Percentiles rank a stretch among this genome's conserved stretches.
Evolutionary conservation across 2,113 vertebrate species (phyloP).

Genomic region (Anarhynchus alexandrinus): DNA sequence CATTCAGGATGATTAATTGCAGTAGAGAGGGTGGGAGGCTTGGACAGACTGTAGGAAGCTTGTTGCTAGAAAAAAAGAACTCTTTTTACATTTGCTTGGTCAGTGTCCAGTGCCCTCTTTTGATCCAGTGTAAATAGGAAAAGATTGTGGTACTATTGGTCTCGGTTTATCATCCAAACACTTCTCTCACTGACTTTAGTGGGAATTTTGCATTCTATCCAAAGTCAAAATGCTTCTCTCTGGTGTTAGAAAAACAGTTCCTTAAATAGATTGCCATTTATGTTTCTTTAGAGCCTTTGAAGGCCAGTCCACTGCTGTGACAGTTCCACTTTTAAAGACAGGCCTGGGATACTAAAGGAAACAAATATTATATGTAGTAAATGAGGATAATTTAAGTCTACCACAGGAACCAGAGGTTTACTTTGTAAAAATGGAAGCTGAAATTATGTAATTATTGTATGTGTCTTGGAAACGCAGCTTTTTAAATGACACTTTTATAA

Average conservation of each 20-base stretch:
- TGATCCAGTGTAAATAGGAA: constrained; percentile 55
- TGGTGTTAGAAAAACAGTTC: constrained; percentile 2
- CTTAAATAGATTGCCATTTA: constrained; percentile 1
- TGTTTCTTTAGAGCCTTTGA: neutral
- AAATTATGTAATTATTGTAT: neutral
- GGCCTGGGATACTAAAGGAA: neutral
- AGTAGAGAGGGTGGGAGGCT: neutral
- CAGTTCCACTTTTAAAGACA: neutral
- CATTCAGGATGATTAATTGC: neutral
- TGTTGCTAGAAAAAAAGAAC: neutral
- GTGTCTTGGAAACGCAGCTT: neutral
- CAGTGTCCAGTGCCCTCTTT: neutral
- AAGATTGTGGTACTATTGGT: constrained; percentile 4
- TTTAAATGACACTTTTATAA: neutral
- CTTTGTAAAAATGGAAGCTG: neutral
- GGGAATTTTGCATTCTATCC: neutral
- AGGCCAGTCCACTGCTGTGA: neutral
- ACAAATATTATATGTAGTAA: neutral
- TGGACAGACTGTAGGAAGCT: neutral
- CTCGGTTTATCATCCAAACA: neutral
- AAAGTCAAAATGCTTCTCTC: neutral
- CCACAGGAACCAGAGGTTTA: neutral
- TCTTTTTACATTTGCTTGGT: neutral
- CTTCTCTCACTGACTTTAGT: neutral
- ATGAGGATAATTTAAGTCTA: neutral